Evolutionary conservation across 2,888 invertebrate genomes (phyloP).

Genomic region (Laspeyria flexula): DNA sequence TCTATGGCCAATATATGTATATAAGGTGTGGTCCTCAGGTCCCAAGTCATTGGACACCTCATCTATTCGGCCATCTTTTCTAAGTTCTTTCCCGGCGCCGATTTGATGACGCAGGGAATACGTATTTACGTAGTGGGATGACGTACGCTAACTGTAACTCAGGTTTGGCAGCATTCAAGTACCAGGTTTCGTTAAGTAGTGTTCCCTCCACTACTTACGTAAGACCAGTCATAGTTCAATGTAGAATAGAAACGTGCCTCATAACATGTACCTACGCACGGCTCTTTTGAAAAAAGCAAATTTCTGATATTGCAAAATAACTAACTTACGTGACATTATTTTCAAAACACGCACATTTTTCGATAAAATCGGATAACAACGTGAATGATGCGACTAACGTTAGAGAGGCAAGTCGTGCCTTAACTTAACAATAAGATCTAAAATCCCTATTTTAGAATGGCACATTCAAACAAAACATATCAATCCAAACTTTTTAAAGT

Average conservation of each 20-base stretch:
- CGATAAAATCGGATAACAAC: neutral
- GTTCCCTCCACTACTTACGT: too few relatives aligned
- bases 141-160: too few relatives aligned
- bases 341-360: neutral
- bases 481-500: slow-evolving; percentile 7
- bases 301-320: neutral
- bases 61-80: too few relatives aligned
- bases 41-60: too few relatives aligned
- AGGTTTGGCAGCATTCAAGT: too few relatives aligned
- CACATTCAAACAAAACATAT: slow-evolving; percentile 6
- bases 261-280: neutral
- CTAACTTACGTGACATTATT: neutral
- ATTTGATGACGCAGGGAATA: too few relatives aligned
- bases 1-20: too few relatives aligned
- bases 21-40: too few relatives aligned
- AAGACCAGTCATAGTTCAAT: neutral
- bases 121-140: too few relatives aligned
- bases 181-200: too few relatives aligned
- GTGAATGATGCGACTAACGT: neutral
- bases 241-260: neutral
- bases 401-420: neutral
- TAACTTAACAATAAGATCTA: neutral
- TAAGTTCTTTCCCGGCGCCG: too few relatives aligned
- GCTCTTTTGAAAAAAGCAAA: neutral
- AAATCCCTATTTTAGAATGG: neutral